Conservation (phyloP, 1,140 invertebrate genomes). For the Cydia splendana region DNA sequence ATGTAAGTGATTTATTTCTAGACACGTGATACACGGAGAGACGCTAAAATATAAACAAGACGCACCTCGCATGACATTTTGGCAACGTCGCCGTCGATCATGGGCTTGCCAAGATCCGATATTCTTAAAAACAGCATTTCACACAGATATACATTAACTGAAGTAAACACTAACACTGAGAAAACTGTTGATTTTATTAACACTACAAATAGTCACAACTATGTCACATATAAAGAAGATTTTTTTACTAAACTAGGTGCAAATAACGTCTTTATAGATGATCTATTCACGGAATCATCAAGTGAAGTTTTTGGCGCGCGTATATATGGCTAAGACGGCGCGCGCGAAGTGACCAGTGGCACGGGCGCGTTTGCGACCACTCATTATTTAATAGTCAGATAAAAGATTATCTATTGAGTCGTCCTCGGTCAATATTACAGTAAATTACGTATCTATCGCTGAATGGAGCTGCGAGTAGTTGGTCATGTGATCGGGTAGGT, state of each 20-base stretch:
- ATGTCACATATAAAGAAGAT: not conserved
- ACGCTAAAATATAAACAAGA: slow-evolving; percentile 48
- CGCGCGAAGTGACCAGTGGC: slow-evolving; percentile 49
- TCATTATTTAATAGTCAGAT: slow-evolving; percentile 77
- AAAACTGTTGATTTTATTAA: slow-evolving; percentile 1
- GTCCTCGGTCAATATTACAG: slow-evolving; percentile 71
- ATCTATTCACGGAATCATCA: not conserved
- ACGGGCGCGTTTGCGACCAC: slow-evolving; percentile 43
- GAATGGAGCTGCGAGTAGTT: slow-evolving; percentile 44
- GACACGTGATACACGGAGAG: not conserved
- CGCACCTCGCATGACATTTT: slow-evolving; percentile 42
- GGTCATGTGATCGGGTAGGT: slow-evolving; percentile 23
- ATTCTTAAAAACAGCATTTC: slow-evolving; percentile 27
- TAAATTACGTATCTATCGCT: slow-evolving; percentile 64
- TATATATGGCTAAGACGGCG: slow-evolving; percentile 33
- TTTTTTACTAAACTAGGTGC: not conserved
- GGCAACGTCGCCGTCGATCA: slow-evolving; percentile 43
- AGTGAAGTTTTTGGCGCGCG: slow-evolving; percentile 25
- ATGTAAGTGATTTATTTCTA: not conserved
- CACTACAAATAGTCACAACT: not conserved
- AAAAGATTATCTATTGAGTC: slow-evolving; percentile 77
- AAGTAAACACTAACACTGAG: slow-evolving; percentile 34
- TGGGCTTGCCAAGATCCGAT: slow-evolving; percentile 39
- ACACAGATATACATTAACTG: slow-evolving; percentile 14
- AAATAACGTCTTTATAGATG: not conserved